A percentile compares a stretch with the other conserved stretches of the same genome.
Evolutionary conservation across 2,797 vertebrate genomes (phyloP).

Genomic region (Oryzias sinensis): DNA sequence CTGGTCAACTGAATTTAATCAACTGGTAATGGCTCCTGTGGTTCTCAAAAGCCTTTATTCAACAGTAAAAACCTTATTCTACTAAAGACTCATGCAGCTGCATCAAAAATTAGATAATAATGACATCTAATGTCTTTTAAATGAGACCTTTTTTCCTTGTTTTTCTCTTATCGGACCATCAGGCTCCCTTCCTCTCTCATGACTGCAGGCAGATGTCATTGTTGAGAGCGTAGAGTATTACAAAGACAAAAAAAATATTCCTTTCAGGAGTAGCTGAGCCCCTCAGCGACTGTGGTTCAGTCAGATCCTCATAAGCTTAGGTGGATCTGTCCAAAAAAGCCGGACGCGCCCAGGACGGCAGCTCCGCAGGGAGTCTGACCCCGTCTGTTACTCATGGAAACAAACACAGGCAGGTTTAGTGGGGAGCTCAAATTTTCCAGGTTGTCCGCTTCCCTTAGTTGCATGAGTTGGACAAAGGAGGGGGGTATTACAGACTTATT

Average conservation of each 20-base stretch:
- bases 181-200: constrained; percentile 6
- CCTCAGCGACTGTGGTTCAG: constrained; percentile 29
- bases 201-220: constrained; percentile 39
- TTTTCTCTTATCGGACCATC: constrained; percentile 28
- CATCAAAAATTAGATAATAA: constrained; percentile 14
- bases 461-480: constrained; percentile 21
- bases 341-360: constrained; percentile 54
- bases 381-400: constrained; percentile 65
- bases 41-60: too few species aligned
- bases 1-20: too few species aligned
- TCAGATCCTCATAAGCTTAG: constrained; percentile 61
- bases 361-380: constrained; percentile 47
- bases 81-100: constrained; percentile 21
- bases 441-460: constrained; percentile 33
- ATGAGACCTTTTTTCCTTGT: constrained; percentile 23
- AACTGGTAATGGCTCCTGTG: too few species aligned
- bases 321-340: constrained; percentile 40
- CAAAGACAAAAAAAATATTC: constrained; percentile 43
- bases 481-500: constrained; percentile 21
- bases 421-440: constrained; percentile 65
- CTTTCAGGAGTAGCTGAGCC: constrained; percentile 38
- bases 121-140: constrained; percentile 19
- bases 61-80: constrained; percentile 9
- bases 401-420: constrained; percentile 34
- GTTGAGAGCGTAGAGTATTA: constrained; percentile 44